These are phyloP conservation scores for Asbolus verrucosus DNA, from an alignment of 1,140 invertebrate species.

Conservation along the genomic window DNA sequence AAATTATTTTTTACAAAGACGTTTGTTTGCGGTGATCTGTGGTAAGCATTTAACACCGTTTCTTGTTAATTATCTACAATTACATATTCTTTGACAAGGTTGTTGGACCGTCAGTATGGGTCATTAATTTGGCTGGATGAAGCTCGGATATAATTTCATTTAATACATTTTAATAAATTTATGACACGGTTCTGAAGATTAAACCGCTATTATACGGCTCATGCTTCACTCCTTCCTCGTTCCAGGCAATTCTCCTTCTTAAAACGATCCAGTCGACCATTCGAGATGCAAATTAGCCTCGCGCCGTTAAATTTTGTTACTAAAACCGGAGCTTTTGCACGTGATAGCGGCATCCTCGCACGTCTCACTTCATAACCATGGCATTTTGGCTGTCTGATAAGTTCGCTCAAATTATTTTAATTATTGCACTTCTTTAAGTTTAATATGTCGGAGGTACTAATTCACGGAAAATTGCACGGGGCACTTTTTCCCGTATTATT, in stretches of 20 bases:
- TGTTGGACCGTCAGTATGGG: slow-evolving; percentile 44
- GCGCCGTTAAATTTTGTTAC: slow-evolving; percentile 60
- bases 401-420: slow-evolving; percentile 37
- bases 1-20: background rate
- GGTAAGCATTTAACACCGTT: background rate
- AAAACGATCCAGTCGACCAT: slow-evolving; percentile 55
- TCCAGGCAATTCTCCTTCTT: slow-evolving; percentile 55
- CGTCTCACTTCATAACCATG: slow-evolving; percentile 42
- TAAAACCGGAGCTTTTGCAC: slow-evolving; percentile 55
- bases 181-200: slow-evolving; percentile 60
- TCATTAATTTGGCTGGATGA: slow-evolving; percentile 58
- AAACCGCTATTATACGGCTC: slow-evolving; percentile 63
- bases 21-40: background rate
- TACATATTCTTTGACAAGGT: slow-evolving; percentile 29
- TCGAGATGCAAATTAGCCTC: slow-evolving; percentile 60
- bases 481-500: slow-evolving; percentile 1
- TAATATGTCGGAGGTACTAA: slow-evolving; percentile 28
- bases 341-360: slow-evolving; percentile 49
- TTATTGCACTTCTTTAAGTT: slow-evolving; percentile 41
- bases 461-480: slow-evolving; percentile 24
- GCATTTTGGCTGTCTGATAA: slow-evolving; percentile 31
- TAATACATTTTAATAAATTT: slow-evolving; percentile 65
- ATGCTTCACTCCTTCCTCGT: slow-evolving; percentile 55
- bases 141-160: slow-evolving; percentile 62
- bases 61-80: slow-evolving; percentile 24